These are phyloP conservation scores for Xylota segnis DNA, from an alignment of 2,888 invertebrate genomes.

Conservation along the genomic window DNA sequence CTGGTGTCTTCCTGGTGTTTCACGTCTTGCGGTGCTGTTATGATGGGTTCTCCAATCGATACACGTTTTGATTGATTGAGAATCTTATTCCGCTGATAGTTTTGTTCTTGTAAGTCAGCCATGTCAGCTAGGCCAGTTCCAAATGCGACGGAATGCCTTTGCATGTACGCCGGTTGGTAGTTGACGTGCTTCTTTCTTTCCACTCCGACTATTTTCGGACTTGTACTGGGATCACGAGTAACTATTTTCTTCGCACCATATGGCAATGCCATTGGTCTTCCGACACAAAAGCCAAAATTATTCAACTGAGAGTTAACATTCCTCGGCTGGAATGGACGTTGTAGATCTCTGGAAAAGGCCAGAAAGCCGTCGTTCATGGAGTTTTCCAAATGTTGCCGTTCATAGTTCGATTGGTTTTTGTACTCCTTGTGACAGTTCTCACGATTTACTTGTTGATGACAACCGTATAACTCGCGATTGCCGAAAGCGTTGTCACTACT, in stretches of 20 bases:
- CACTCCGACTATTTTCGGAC: slow-evolving; percentile 59
- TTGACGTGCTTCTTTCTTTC: slow-evolving; percentile 50
- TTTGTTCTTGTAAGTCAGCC: background rate
- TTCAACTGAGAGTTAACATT: background rate
- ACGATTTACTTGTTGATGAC: background rate
- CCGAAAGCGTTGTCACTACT: slow-evolving; percentile 4
- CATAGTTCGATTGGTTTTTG: slow-evolving; percentile 56
- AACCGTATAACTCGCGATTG: background rate
- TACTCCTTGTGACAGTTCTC: slow-evolving; percentile 41
- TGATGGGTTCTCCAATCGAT: background rate
- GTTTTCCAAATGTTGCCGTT: slow-evolving; percentile 16
- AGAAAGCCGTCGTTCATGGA: background rate
- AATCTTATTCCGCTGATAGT: background rate
- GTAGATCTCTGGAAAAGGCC: background rate
- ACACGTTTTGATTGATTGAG: slow-evolving; percentile 11
- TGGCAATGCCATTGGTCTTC: background rate
- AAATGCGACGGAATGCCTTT: slow-evolving; percentile 39
- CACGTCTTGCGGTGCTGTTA: background rate
- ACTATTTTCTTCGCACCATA: background rate
- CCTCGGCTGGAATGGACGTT: background rate
- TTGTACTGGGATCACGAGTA: slow-evolving; percentile 19
- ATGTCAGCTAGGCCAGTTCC: background rate
- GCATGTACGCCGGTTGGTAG: slow-evolving; percentile 53
- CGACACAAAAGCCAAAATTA: background rate
- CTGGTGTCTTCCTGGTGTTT: background rate